Evolutionary conservation across 2,888 invertebrate genomes (phyloP), one percentile per base, ranked within the genome.

Genomic region (Eumerus sabulonum): DNA sequence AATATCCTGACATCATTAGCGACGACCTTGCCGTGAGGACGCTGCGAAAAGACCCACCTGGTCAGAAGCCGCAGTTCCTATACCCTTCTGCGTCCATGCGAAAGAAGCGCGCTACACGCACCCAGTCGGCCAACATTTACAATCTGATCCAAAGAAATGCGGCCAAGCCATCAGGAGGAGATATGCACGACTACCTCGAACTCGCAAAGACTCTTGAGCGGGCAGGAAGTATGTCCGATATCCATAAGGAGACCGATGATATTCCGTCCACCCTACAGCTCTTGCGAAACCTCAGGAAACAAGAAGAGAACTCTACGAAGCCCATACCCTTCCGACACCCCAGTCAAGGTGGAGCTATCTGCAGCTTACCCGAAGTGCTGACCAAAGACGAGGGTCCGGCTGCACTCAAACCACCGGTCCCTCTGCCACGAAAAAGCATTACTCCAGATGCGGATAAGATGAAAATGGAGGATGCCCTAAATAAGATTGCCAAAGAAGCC

Each of bases 1-100:
- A 84, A 19, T 85, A 86, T 1, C 96, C 96, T 0, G 96, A 97
- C 87, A 89, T 96, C 18, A 93, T 96, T 0, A 93, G 94, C 82
- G 97, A 97, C 87, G 97, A 97, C 89, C 90, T 97, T 85, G 97
- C 97, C 0, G 96, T 94, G 85, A 91, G 97, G 84, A 94, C 93
- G 84, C 90, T 97, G 60, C 91, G 97, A 14, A 97, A 96, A 88
- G 97, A 97, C 89, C 90, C 91, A 0, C 85, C 84, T 0, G 86
- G 86, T 0, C 83, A 84, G 11, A 87, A 86, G 45, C 82, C 85
- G 12, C 84, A 82, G 17, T 86, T 85, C 11, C 63, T 83, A 1
- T 87, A 86, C 76, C 86, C 88, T 79, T 79, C 90, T 86, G 67
- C 84, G 85, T 91, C 90, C 45, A 85, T 92, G 53, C 93, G 92